These are phyloP conservation scores for Pimephales promelas DNA, from an alignment of 2,113 vertebrate genomes.

Conservation along the genomic window DNA sequence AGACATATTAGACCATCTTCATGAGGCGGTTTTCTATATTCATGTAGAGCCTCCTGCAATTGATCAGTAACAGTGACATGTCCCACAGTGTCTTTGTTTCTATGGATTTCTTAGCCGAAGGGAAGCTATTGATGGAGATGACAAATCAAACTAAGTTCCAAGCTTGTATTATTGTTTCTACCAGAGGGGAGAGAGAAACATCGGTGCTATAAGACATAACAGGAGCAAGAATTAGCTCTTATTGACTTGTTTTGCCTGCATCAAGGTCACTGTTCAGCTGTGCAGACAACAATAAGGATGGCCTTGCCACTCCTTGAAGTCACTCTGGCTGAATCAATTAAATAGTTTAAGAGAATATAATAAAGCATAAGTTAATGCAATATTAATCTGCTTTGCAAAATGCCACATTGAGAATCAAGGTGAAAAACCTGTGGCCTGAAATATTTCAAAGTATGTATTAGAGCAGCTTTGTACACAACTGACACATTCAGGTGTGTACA, in stretches of 20 bases:
- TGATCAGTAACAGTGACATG: slow-evolving; percentile 41
- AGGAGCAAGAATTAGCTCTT: slow-evolving; percentile 42
- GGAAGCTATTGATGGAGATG: slow-evolving; percentile 42
- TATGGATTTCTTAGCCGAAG: slow-evolving; percentile 29
- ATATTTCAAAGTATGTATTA: background rate
- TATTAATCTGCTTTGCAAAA: slow-evolving; percentile 11
- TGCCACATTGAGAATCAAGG: background rate
- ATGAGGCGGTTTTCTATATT: slow-evolving; percentile 26
- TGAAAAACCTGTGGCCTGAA: background rate
- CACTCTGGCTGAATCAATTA: slow-evolving; percentile 29
- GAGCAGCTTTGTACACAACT: background rate
- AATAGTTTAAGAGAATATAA: slow-evolving; percentile 13
- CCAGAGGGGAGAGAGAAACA: slow-evolving; percentile 38
- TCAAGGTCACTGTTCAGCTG: slow-evolving; percentile 54
- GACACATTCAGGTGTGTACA: background rate
- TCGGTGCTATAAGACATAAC: slow-evolving; percentile 38
- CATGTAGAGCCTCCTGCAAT: background rate
- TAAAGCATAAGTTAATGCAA: background rate
- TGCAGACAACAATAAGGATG: slow-evolving; percentile 6
- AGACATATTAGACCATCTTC: slow-evolving; percentile 17
- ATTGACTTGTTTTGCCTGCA: slow-evolving; percentile 56
- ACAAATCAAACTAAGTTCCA: slow-evolving; percentile 43
- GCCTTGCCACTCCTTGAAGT: slow-evolving; percentile 5
- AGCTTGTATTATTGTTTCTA: slow-evolving; percentile 41
- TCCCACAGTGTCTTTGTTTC: slow-evolving; percentile 18